Percentiles rank a stretch among this genome's conserved stretches.
Conservation (phyloP, 2,113 vertebrate genomes). For the Dipodomys spectabilis region DNA sequence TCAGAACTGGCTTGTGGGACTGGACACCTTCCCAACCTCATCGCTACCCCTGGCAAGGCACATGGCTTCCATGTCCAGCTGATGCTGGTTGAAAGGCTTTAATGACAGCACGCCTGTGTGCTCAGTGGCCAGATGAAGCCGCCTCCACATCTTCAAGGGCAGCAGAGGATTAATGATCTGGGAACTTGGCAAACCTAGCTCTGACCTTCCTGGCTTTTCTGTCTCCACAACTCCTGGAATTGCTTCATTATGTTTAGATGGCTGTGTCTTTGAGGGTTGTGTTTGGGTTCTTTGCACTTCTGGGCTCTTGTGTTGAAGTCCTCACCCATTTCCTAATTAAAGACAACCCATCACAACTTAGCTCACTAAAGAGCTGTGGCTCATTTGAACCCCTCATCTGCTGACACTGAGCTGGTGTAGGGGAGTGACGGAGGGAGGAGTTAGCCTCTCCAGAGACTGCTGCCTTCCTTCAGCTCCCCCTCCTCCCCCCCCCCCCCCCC, state of each 20-base stretch:
- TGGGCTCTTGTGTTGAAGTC: not conserved
- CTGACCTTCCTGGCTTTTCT: constrained; percentile 7
- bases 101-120: constrained; percentile 36
- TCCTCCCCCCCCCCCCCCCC: not conserved
- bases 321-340: constrained; percentile 54
- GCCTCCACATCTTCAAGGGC: constrained; percentile 45
- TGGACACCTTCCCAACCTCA: constrained; percentile 36
- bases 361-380: constrained; percentile 29
- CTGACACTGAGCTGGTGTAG: not conserved
- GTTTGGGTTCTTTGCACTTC: not conserved
- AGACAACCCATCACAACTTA: not conserved
- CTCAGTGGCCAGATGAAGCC: constrained; percentile 48
- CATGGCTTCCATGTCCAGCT: constrained; percentile 71
- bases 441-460: not conserved
- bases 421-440: not conserved
- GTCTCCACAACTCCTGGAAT: constrained; percentile 55
- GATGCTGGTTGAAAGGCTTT: constrained; percentile 69
- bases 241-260: constrained; percentile 36
- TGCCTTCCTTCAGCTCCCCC: not conserved
- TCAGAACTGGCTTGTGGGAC: constrained; percentile 37
- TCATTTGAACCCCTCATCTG: constrained; percentile 40
- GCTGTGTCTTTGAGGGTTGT: constrained; percentile 40
- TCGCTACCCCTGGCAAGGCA: constrained; percentile 43
- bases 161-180: constrained; percentile 65
- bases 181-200: constrained; percentile 67